Base-by-base conservation (phyloP, 2,888 invertebrate genomes). In the Temnothorax unifasciatus region DNA sequence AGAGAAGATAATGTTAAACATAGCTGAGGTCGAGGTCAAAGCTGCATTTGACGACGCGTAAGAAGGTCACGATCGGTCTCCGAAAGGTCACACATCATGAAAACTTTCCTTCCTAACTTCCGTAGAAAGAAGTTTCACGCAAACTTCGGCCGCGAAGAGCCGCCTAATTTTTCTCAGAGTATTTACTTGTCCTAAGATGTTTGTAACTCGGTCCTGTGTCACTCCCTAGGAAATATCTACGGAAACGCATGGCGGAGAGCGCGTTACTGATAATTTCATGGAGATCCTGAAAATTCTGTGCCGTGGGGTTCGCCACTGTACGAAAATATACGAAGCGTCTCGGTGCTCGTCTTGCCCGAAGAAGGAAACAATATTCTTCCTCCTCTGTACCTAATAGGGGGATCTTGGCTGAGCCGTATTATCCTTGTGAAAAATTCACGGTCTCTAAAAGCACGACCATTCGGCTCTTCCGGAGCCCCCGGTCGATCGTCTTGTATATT, bases 401-500 rank as follows among this genome's bases (percentile, higher is more conserved):
- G 89, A 91, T 89, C 88, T 87, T 86, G 85, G 54, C 82, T 81
- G 87, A 90, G 89, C 87, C 84, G 86, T 88, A 87, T 87, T 90
- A 88, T 87, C 87, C 87, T 90, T 86, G 86, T 91, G 88, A 90
- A 90, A 90, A 90, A 91, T 91, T 91, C 90, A 91, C 85, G 85
- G 86, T 68, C 86, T 87, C 90, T 91, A 88, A 90, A 90, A 91
- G 90, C 87, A 87, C 86, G 76, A 34, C 82, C 71, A 63, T 85
- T 86, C 63, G 61, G 59, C 54, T 69, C 52, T 69, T 61, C 77
- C 68, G 38, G 71, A 25, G 34, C 44, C 18, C 21, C 29, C 21
- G 52, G 73, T 82, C 83, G 85, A 85, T 85, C 86, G 76, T 84
- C 83, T 50, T 57, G 44, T 82, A 64, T 69, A 68, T 77, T 84